Evolutionary conservation across 2,113 vertebrate genomes (phyloP).

Genomic region (Cyprinodon tularosa): DNA sequence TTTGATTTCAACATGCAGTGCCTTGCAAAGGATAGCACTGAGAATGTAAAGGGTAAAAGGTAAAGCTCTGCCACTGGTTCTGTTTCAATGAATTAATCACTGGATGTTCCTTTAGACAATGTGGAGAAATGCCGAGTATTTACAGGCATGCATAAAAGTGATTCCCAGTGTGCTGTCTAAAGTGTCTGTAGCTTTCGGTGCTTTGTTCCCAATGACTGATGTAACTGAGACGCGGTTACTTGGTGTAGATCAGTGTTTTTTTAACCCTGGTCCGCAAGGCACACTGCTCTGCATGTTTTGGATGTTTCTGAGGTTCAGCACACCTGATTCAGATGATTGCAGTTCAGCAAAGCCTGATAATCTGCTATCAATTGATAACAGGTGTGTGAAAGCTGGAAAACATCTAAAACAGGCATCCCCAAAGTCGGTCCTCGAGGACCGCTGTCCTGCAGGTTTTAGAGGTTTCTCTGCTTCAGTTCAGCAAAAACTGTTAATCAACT

Average conservation of each 20-base stretch:
- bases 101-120: not conserved
- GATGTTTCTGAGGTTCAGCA: not conserved
- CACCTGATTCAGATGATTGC: no score
- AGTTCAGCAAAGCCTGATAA: no score
- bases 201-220: not conserved
- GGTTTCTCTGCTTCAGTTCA: no score
- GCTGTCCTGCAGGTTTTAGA: no score
- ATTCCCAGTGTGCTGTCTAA: not conserved
- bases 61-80: not conserved
- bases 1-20: not conserved
- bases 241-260: not conserved
- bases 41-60: not conserved
- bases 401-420: no score
- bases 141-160: not conserved
- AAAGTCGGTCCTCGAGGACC: no score
- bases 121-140: not conserved
- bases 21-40: not conserved
- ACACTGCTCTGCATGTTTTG: not conserved
- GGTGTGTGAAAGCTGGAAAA: no score
- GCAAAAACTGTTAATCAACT: no score
- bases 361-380: no score
- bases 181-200: not conserved
- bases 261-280: not conserved
- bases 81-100: not conserved
- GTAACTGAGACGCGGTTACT: not conserved